phyloP scores from a whole-genome alignment of 2,888 invertebrate species.

The Cylloceria caligata region DNA sequence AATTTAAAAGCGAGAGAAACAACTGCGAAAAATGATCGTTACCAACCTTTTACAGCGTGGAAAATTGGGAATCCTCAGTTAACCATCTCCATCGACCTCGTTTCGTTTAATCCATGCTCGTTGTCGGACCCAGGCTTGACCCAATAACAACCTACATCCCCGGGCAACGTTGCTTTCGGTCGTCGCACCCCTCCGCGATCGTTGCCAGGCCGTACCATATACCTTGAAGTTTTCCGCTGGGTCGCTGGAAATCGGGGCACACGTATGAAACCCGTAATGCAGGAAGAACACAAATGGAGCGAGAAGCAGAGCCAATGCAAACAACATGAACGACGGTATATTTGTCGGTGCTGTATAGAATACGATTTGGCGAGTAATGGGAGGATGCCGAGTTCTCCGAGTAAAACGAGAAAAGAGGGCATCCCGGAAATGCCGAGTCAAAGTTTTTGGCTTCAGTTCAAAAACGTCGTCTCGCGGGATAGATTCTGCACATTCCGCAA shows the following conservation, averaged over 20 bases:
- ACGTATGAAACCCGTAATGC: slow-evolving; percentile 49
- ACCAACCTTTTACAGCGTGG: not conserved
- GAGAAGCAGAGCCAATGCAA: slow-evolving; percentile 37
- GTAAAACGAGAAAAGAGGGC: slow-evolving; percentile 10
- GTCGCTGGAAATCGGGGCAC: slow-evolving; percentile 57
- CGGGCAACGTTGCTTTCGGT: slow-evolving; percentile 54
- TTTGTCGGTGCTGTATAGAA: slow-evolving; percentile 20
- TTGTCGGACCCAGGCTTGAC: slow-evolving; percentile 24
- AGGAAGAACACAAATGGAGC: slow-evolving; percentile 29
- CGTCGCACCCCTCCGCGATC: slow-evolving; percentile 52
- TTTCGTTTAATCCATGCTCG: slow-evolving; percentile 22
- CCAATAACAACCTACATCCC: slow-evolving; percentile 52
- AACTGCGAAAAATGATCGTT: slow-evolving; percentile 1
- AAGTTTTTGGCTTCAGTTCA: slow-evolving; percentile 57
- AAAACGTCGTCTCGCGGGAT: slow-evolving; percentile 43
- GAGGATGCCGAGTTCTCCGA: not conserved
- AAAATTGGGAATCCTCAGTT: slow-evolving; percentile 13
- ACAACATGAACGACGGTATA: slow-evolving; percentile 37
- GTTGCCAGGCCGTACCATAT: slow-evolving; percentile 32
- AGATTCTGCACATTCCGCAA: slow-evolving; percentile 9
- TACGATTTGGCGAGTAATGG: not conserved
- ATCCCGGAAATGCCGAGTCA: slow-evolving; percentile 44
- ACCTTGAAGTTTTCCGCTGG: slow-evolving; percentile 47
- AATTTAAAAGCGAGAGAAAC: not conserved
- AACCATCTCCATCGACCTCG: slow-evolving; percentile 20